Evolutionary conservation across 2,797 vertebrate species (phyloP), one percentile per base, ranked within the genome.

Genomic region (Smutsia gigantea): DNA sequence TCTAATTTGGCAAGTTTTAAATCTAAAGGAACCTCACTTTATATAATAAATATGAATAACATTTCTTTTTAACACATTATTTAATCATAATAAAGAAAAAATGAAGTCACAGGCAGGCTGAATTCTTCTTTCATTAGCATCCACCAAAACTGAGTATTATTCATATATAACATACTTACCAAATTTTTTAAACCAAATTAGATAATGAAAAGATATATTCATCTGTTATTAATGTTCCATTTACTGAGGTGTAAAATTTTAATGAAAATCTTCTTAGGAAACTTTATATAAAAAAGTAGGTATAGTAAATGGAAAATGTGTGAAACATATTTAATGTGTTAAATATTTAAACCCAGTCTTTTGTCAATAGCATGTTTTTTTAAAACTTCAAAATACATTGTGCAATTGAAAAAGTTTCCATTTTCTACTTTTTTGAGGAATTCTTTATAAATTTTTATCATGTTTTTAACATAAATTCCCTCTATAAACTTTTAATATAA

Each of bases 211-310:
- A 86, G 4, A 23, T 87, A 82, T 57, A 39, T 71, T 91, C 2
- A 61, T 7, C 25, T 95, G 15, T 89, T 87, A 61, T 55, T 79
- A 89, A 89, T 89, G 59, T 95, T 93, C 53, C 10, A 69, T 46
- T 89, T 90, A 94, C 27, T 64, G 19, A 95, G 87, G 34, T 89
- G 29, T 75, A 95, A 91, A 55, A 95, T 79, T 88, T 88, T 96
- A 93, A 83, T 79, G 18, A 93, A 90, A 90, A 17, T 66, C 23
- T 89, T 64, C n/a, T 77, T 93, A 81, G 31, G 8, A 79, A 90
- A 64, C 2, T 89, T 68, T 57, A 89, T 71, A 57, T 53, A 79
- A 89, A 93, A 81, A 39, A 37, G 46, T 71, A 59, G 9, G 7
- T 90, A 77, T 81, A 49, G 23, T 79, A 21, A 63, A 55, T 49